Evolutionary conservation across 2,888 invertebrate species (phyloP).

Genomic region (Caenorhabditis panamensis): DNA sequence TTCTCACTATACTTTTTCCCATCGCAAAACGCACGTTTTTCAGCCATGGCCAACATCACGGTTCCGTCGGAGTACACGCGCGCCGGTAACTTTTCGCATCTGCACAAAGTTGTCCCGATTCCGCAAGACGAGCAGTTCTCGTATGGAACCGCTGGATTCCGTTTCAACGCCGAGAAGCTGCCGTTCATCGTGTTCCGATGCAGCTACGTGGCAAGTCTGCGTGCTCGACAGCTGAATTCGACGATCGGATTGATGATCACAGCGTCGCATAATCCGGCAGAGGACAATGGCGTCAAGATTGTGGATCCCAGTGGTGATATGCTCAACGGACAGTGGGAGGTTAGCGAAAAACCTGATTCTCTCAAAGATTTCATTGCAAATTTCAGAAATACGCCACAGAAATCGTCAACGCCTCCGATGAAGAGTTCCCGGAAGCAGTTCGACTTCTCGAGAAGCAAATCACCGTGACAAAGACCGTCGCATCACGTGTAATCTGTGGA

Average conservation of each 20-base stretch:
- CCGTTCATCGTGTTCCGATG: slow-evolving; percentile 95
- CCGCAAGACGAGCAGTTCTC: slow-evolving; percentile 29
- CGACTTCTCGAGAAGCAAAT: slow-evolving; percentile 63
- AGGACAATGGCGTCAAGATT: slow-evolving; percentile 85
- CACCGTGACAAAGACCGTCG: slow-evolving; percentile 1
- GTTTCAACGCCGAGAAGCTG: slow-evolving; percentile 83
- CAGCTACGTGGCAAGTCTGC: slow-evolving; percentile 92
- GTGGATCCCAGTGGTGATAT: slow-evolving; percentile 97
- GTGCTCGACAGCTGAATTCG: slow-evolving; percentile 85
- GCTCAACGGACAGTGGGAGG: slow-evolving; percentile 94
- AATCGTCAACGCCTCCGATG: slow-evolving; percentile 70
- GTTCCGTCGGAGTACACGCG: slow-evolving; percentile 60
- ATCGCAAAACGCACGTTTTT: background rate
- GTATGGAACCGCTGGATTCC: slow-evolving; percentile 77
- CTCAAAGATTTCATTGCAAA: background rate
- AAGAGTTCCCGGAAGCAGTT: slow-evolving; percentile 62
- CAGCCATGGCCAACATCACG: slow-evolving; percentile 47
- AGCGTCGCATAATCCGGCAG: slow-evolving; percentile 96
- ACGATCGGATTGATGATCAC: slow-evolving; percentile 97
- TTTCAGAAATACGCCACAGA: slow-evolving; percentile 68
- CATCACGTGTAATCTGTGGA: slow-evolving; percentile 64
- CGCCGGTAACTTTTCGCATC: slow-evolving; percentile 50
- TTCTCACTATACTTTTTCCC: background rate
- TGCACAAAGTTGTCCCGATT: slow-evolving; percentile 9
- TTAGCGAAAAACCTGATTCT: slow-evolving; percentile 8